Conservation (phyloP, 2,797 vertebrate species). For the Dendrocincla fuliginosa region DNA sequence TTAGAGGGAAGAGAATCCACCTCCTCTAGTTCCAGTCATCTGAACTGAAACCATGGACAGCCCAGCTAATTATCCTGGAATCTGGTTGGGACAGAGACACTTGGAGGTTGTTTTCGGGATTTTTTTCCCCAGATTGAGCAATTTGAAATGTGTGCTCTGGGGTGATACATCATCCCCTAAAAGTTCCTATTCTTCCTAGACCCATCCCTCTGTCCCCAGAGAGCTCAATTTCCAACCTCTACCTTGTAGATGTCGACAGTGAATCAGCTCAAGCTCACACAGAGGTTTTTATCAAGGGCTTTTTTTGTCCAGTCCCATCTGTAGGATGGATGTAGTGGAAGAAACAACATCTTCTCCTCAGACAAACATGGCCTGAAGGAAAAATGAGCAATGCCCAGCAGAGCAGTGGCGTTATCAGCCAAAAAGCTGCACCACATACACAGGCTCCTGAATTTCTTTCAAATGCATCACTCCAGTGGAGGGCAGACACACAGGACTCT, state of each 20-base stretch:
- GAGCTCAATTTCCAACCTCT: not conserved
- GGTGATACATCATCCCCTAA: fast-evolving
- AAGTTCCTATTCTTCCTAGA: not conserved
- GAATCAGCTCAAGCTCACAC: not conserved
- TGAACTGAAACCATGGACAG: not conserved
- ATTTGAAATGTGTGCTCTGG: not conserved
- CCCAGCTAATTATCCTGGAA: not conserved
- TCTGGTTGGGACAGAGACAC: fast-evolving
- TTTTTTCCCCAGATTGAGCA: fast-evolving
- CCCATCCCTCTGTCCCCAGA: not conserved
- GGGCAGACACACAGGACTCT: not conserved
- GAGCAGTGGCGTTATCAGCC: not conserved
- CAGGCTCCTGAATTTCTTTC: not conserved
- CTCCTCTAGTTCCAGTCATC: not conserved
- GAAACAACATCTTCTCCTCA: not conserved
- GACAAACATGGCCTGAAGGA: not conserved
- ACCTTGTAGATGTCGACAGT: not conserved
- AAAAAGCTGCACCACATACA: not conserved
- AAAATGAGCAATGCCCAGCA: not conserved
- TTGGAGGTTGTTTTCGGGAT: not conserved
- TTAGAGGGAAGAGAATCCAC: not conserved
- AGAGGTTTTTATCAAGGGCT: not conserved
- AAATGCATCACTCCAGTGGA: not conserved
- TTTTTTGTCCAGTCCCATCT: not conserved
- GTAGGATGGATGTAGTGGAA: not conserved